Percentiles rank a stretch among this genome's conserved stretches.
These are phyloP conservation scores for Carassius gibelio DNA, from an alignment of 2,113 vertebrate species.

Conservation along the genomic window DNA sequence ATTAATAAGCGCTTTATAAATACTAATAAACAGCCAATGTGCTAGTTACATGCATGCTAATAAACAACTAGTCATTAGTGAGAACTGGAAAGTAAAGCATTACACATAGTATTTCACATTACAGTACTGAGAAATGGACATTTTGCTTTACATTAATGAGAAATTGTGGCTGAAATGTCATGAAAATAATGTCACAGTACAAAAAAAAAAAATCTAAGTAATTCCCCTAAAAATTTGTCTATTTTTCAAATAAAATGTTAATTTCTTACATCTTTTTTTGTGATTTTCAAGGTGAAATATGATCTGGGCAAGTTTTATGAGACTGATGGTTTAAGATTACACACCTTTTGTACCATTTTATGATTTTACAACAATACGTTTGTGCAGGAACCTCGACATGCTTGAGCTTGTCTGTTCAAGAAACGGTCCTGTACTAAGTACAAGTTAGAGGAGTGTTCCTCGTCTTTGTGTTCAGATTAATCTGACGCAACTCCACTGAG, in stretches of 20 bases:
- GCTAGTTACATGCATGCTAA: no score
- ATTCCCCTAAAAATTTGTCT: neutral
- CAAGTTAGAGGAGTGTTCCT: slow-evolving; percentile 22
- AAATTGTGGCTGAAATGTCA: no score
- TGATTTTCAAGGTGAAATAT: neutral
- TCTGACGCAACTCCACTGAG: neutral
- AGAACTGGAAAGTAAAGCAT: neutral
- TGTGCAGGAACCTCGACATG: slow-evolving; percentile 29
- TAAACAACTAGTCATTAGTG: neutral
- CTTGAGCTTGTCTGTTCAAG: slow-evolving; percentile 36
- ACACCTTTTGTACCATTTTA: neutral
- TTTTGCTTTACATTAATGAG: neutral
- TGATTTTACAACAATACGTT: neutral
- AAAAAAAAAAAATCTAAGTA: neutral
- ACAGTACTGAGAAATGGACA: neutral
- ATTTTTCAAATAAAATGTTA: neutral
- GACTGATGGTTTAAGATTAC: neutral
- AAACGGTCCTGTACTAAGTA: neutral
- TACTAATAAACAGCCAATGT: no score
- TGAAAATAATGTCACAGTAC: no score
- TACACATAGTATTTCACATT: neutral
- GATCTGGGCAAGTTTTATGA: neutral
- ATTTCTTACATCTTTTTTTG: neutral
- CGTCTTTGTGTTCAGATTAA: neutral
- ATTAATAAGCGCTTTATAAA: neutral